Evolutionary conservation across 2,888 invertebrate genomes (phyloP), one percentile per base, ranked within the genome.

Genomic region (Ptychoptera contaminata): DNA sequence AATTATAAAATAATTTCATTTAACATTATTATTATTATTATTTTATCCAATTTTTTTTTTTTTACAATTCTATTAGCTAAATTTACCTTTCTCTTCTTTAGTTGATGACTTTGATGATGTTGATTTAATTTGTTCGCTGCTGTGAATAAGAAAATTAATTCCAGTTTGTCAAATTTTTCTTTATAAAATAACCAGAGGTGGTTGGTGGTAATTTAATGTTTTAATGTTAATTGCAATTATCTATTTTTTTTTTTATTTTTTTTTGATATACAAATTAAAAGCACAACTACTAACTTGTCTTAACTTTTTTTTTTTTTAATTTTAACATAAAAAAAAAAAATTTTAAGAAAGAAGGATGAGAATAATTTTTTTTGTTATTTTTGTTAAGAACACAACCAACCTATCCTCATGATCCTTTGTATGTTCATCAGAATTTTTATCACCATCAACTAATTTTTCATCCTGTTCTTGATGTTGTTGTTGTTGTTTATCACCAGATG

Each of bases 341-440:
- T 23, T 23, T 5, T 23, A 23, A 23, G 23, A 23, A 23, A 23
- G 23, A 23, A 23, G 23, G 23, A 23, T 23, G 23, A 23, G 3
- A 23, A 23, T 23, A 23, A 23, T 23, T 23, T 23, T 23, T 23
- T 23, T 23, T 23, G 3, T 23, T 23, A 7, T 39, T 45, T 40
- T 37, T 32, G 16, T 31, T 29, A 16, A 37, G 42, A 43, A 55
- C 56, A 60, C 73, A 65, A 67, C 56, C 47, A 66, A 71, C 71
- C 71, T 68, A 63, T 68, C 65, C 54, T 75, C 68, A 52, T 72
- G 69, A 58, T 73, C 72, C 43, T 52, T 59, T 2, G 68, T 68
- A 57, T 73, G 71, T 55, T 72, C 72, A 58, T 67, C 68, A 47
- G 72, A 71, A 61, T 72, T 76, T 63, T 72, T 73, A 52, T 70